These are phyloP conservation scores for Seira ritae DNA, from an alignment of 2,888 invertebrate genomes.

Conservation along the genomic window DNA sequence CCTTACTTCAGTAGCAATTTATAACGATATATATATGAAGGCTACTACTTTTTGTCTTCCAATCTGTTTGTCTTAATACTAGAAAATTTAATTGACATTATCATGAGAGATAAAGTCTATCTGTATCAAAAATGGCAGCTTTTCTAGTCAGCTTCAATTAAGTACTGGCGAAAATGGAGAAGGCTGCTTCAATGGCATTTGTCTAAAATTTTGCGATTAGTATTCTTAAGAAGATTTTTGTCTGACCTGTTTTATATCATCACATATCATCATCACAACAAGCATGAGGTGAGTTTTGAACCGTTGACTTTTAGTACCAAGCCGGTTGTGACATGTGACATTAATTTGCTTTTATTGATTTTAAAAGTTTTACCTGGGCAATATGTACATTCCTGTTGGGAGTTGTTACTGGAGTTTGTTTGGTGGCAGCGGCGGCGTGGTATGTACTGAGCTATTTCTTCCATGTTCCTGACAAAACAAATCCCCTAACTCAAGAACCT, in stretches of 20 bases:
- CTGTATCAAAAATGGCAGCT: background rate
- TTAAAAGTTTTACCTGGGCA: constrained; percentile 61
- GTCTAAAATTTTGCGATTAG: too few species aligned
- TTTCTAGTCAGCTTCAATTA: background rate
- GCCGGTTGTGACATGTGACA: too few species aligned
- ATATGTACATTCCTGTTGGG: constrained; percentile 69
- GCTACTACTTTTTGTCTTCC: background rate
- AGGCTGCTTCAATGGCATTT: too few species aligned
- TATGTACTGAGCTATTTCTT: constrained; percentile 72
- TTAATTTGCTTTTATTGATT: background rate
- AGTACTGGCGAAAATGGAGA: too few species aligned
- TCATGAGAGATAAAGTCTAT: constrained; percentile 13
- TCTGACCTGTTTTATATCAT: background rate
- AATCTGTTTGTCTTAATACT: background rate
- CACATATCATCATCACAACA: background rate
- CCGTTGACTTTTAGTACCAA: too few species aligned
- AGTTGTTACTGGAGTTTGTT: constrained; percentile 66
- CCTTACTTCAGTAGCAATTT: too few species aligned
- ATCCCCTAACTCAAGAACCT: constrained; percentile 31
- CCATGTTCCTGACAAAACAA: constrained; percentile 65
- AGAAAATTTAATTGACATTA: background rate
- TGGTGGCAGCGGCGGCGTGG: constrained; percentile 69
- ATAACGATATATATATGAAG: too few species aligned
- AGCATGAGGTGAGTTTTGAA: background rate
- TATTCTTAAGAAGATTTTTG: background rate